A percentile compares a stretch with the other conserved stretches of the same genome.
Conservation (phyloP, 23 tunicate genomes). For the Phallusia fumigata region DNA sequence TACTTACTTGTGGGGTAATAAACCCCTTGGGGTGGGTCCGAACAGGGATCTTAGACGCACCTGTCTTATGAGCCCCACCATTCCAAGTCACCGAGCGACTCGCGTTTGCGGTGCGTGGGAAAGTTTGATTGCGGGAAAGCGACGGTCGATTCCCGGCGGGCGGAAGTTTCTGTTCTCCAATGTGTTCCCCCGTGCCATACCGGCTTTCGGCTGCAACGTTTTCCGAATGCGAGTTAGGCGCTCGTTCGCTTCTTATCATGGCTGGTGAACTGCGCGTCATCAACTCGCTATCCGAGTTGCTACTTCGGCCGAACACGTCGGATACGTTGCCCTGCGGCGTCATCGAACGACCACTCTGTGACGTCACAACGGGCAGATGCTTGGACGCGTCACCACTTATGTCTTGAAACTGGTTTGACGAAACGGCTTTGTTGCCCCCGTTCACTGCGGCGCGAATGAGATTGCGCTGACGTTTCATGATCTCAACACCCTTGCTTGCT, state of each 20-base stretch:
- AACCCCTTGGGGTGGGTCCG: conserved; percentile 31
- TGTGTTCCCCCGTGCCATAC: conserved; percentile 14
- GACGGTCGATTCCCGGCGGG: conserved; percentile 17
- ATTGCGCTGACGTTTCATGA: conserved; percentile 58
- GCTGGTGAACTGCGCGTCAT: conserved; percentile 27
- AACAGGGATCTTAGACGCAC: conserved; percentile 30
- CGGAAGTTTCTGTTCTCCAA: conserved; percentile 7
- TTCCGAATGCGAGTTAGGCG: background rate
- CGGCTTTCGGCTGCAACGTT: background rate
- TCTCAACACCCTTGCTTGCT: conserved; percentile 5
- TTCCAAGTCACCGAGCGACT: background rate
- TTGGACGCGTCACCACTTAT: background rate
- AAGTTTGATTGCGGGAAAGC: background rate
- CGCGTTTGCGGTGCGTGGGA: background rate
- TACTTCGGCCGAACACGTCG: conserved; percentile 1
- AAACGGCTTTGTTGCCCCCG: background rate
- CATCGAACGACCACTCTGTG: conserved; percentile 15
- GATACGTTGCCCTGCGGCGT: conserved; percentile 1
- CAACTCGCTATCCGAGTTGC: conserved; percentile 24
- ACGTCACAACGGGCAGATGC: conserved; percentile 8
- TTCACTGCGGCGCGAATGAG: conserved; percentile 67
- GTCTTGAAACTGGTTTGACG: conserved; percentile 2
- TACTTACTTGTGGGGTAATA: conserved; percentile 62
- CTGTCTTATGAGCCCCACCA: background rate
- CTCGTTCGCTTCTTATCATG: background rate